A percentile compares a stretch with the other conserved stretches of the same genome.
These are phyloP conservation scores for Lepidurus apus DNA, from an alignment of 1,140 invertebrate species.

Conservation along the genomic window DNA sequence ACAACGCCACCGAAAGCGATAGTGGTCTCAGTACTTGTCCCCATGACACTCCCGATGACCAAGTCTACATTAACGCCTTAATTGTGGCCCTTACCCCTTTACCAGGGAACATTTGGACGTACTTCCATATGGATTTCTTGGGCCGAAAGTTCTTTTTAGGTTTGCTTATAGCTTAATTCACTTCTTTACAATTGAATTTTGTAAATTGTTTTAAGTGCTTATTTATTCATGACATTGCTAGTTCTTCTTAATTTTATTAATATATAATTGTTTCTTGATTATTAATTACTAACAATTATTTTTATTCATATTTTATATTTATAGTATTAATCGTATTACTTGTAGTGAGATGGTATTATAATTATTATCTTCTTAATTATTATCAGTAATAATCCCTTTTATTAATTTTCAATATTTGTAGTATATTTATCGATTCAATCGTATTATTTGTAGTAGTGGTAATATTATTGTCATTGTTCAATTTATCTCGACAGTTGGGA, in stretches of 20 bases:
- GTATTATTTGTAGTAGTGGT: too few species aligned
- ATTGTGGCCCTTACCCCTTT: slow-evolving; percentile 1
- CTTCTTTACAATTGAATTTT: neutral
- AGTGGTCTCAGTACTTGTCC: neutral
- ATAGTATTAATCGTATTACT: too few species aligned
- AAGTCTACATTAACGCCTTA: neutral
- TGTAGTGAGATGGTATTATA: too few species aligned
- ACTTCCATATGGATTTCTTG: slow-evolving; percentile 14
- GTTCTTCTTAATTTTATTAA: too few species aligned
- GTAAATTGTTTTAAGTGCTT: neutral
- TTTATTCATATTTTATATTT: too few species aligned
- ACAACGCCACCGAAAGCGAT: neutral
- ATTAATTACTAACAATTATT: too few species aligned
- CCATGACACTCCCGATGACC: neutral
- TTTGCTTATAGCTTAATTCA: neutral
- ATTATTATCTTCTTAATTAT: too few species aligned
- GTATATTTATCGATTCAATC: too few species aligned
- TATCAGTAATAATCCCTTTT: too few species aligned
- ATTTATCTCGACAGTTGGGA: neutral
- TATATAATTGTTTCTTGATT: too few species aligned
- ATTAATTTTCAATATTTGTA: too few species aligned
- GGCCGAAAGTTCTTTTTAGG: slow-evolving; percentile 6
- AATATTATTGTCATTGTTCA: neutral
- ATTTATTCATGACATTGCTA: neutral
- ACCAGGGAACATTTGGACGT: neutral